phyloP scores from a whole-genome alignment of 2,888 invertebrate species.

The Lamproptera curius region DNA sequence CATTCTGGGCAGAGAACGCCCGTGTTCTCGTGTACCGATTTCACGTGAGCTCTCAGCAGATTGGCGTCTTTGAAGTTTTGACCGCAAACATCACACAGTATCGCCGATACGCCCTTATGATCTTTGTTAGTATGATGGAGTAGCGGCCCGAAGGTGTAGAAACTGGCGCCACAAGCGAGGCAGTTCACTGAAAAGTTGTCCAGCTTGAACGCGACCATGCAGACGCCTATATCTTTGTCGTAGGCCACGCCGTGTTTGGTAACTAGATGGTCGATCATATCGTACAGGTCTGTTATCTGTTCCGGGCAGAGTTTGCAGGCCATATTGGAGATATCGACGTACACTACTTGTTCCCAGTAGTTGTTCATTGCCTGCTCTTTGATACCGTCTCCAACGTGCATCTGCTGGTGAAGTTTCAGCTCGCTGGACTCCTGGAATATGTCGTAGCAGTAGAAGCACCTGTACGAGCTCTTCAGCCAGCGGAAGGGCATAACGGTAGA shows the following conservation, averaged over 20 bases:
- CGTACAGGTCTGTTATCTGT: constrained; percentile 49
- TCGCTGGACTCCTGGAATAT: constrained; percentile 64
- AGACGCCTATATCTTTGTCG: constrained; percentile 61
- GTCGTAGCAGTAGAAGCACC: constrained; percentile 71
- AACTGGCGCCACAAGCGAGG: constrained; percentile 53
- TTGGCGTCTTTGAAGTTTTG: constrained; percentile 62
- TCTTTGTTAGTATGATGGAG: constrained; percentile 66
- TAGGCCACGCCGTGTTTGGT: constrained; percentile 48
- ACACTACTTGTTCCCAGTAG: constrained; percentile 66
- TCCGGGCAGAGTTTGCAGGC: constrained; percentile 56
- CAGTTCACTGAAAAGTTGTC: constrained; percentile 57
- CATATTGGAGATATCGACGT: constrained; percentile 55
- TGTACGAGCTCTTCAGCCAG: constrained; percentile 67
- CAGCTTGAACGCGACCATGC: constrained; percentile 63
- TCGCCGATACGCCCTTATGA: constrained; percentile 62
- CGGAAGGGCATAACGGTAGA: constrained; percentile 66
- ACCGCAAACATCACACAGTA: constrained; percentile 64
- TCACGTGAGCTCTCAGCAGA: constrained; percentile 52
- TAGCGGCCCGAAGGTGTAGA: constrained; percentile 62
- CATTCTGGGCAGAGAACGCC: constrained; percentile 59
- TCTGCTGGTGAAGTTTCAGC: constrained; percentile 52
- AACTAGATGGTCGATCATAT: constrained; percentile 58
- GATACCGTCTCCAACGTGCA: constrained; percentile 45
- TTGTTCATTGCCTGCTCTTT: constrained; percentile 61
- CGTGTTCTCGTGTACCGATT: constrained; percentile 56